Evolutionary conservation across 2,888 invertebrate genomes (phyloP), one percentile per base, ranked within the genome.

Genomic region (Sialis fuliginosa): DNA sequence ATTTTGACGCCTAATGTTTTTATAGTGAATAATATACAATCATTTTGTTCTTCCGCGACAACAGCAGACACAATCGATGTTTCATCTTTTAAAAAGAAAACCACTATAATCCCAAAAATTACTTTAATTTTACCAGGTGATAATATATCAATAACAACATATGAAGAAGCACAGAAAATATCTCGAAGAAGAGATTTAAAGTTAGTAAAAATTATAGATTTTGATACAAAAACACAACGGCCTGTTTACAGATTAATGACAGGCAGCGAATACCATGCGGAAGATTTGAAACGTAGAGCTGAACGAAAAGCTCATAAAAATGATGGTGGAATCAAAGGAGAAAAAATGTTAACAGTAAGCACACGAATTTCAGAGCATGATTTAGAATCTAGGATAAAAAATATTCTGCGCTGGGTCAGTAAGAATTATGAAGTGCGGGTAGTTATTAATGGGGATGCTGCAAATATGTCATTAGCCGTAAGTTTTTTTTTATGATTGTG

Each of bases 171-270:
- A 0, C 69, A 77, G 54, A 82, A 71, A 59, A 56, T 87, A 49
- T 79, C 85, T 1, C 68, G 72, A 48, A 70, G 79, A 39, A 67
- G 81, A 52, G 75, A 81, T 45, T 64, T 86, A 50, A 79, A 79
- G 58, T 65, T 88, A 48, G 69, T 83, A 0, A 80, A 81, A 65
- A 62, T 82, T 31, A 62, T 76, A 51, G 81, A 85, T 60, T 61
- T 71, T 5, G 79, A 82, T 61, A 63, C 72, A 0, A 82, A 81
- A 63, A 76, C 77, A 0, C 71, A 78, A 33, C 68, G 81, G 40
- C 75, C 80, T 8, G 65, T 79, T 8, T 88, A 81, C 57, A 79
- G 77, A 58, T 63, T 86, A 43, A 73, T 81, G 71, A 73, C 80
- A 4, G 72, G 72, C 49, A 60, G 72, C n/a, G 77, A 81, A 58